Conservation (phyloP, 64 coral and sea anemone species). For the Cladopsammia gracilis region DNA sequence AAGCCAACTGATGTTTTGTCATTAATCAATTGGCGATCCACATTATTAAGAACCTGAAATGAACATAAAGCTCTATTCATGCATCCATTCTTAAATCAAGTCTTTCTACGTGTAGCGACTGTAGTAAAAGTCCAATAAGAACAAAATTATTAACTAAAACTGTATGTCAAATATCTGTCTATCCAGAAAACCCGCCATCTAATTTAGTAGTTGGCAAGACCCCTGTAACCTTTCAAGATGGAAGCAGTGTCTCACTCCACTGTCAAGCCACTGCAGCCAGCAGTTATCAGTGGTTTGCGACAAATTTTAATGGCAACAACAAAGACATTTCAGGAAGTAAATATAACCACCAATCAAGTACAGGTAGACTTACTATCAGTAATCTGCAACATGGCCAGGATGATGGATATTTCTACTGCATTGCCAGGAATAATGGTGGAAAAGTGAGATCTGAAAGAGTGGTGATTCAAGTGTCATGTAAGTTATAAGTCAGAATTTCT, state of each 20-base stretch:
- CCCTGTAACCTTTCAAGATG: slow-evolving; percentile 47
- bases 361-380: slow-evolving; percentile 75
- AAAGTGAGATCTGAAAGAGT: slow-evolving; percentile 58
- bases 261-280: slow-evolving; percentile 67
- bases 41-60: too few relatives aligned
- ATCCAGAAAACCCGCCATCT: slow-evolving; percentile 75
- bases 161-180: background rate
- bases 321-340: slow-evolving; percentile 67
- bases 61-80: too few relatives aligned
- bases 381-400: slow-evolving; percentile 59
- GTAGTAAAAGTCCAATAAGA: too few relatives aligned
- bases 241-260: slow-evolving; percentile 61
- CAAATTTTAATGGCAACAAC: slow-evolving; percentile 49
- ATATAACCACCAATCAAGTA: slow-evolving; percentile 61
- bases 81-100: too few relatives aligned
- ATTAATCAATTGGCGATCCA: too few relatives aligned
- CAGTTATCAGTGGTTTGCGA: slow-evolving; percentile 70
- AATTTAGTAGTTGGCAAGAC: slow-evolving; percentile 1
- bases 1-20: too few relatives aligned
- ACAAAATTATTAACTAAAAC: too few relatives aligned
- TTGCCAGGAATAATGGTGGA: slow-evolving; percentile 81
- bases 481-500: slow-evolving; percentile 3
- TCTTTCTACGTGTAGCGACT: too few relatives aligned
- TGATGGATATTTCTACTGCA: slow-evolving; percentile 89
- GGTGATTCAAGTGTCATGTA: slow-evolving; percentile 74